Evolutionary conservation across 2,888 invertebrate genomes (phyloP).

Genomic region (Sphecodes monilicornis): DNA sequence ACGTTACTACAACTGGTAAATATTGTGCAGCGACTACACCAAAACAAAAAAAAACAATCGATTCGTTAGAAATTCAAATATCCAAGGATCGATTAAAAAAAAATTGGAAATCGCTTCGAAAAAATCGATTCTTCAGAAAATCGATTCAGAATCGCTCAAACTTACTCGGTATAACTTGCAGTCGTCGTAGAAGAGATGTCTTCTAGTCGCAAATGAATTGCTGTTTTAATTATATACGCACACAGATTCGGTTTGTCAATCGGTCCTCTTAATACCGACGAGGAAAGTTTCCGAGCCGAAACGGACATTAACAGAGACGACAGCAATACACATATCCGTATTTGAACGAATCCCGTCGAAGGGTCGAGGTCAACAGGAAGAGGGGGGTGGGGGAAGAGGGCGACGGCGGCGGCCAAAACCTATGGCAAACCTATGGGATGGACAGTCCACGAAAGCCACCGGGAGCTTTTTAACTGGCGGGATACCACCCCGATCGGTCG

Average conservation of each 20-base stretch:
- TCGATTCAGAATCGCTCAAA: too few relatives aligned
- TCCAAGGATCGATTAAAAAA: too few relatives aligned
- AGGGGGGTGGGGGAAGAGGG: background rate
- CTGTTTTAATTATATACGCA: constrained; percentile 12
- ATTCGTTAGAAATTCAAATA: too few relatives aligned
- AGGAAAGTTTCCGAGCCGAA: constrained; percentile 28
- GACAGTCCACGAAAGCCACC: constrained; percentile 65
- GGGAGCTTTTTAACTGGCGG: constrained; percentile 74
- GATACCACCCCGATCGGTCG: constrained; percentile 68
- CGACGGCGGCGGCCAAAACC: too few relatives aligned
- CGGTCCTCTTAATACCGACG: background rate
- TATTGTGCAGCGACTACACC: too few relatives aligned
- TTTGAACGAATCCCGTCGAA: constrained; percentile 44
- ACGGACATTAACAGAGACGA: constrained; percentile 31
- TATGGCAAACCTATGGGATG: constrained; percentile 62
- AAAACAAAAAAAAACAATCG: too few relatives aligned
- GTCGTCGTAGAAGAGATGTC: background rate
- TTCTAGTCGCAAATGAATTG: background rate
- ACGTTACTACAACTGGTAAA: too few relatives aligned
- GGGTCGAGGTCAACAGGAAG: constrained; percentile 64
- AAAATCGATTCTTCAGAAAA: too few relatives aligned
- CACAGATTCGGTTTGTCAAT: background rate
- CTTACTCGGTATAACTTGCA: background rate
- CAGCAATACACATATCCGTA: constrained; percentile 14
- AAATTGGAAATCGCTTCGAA: too few relatives aligned